A percentile compares a stretch with the other conserved stretches of the same genome.
Evolutionary conservation across 53 echinoderm and acorn worm genomes (phyloP).

Genomic region (Crossaster papposus): DNA sequence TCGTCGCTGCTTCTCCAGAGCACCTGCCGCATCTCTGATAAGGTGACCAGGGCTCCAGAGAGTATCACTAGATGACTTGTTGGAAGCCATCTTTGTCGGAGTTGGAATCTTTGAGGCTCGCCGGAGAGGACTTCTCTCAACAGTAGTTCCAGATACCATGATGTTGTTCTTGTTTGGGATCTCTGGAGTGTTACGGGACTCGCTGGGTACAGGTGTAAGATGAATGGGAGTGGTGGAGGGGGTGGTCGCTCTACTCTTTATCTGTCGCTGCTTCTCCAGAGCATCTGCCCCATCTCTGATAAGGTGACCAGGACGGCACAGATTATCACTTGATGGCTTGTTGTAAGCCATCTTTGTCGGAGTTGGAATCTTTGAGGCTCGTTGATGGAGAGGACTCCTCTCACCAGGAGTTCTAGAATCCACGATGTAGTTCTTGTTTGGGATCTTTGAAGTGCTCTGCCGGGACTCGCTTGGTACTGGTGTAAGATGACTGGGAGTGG

Average conservation of each 20-base stretch:
- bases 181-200: neutral
- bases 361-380: too few species aligned
- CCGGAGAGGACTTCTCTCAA: neutral
- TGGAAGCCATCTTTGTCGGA: neutral
- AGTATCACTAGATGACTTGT: neutral
- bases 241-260: too few species aligned
- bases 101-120: constrained; percentile 17
- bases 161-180: neutral
- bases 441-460: too few species aligned
- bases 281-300: too few species aligned
- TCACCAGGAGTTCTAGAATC: too few species aligned
- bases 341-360: too few species aligned
- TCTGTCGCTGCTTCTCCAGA: too few species aligned
- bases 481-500: neutral
- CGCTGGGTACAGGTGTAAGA: neutral
- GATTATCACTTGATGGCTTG: too few species aligned
- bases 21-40: constrained; percentile 7
- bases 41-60: neutral
- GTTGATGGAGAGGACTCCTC: too few species aligned
- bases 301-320: too few species aligned
- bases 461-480: neutral
- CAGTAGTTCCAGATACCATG: neutral
- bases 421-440: too few species aligned
- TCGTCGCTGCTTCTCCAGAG: neutral
- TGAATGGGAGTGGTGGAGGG: too few species aligned